Evolutionary conservation across 2,113 vertebrate genomes (phyloP).

Genomic region (Xyliphius kryptos): DNA sequence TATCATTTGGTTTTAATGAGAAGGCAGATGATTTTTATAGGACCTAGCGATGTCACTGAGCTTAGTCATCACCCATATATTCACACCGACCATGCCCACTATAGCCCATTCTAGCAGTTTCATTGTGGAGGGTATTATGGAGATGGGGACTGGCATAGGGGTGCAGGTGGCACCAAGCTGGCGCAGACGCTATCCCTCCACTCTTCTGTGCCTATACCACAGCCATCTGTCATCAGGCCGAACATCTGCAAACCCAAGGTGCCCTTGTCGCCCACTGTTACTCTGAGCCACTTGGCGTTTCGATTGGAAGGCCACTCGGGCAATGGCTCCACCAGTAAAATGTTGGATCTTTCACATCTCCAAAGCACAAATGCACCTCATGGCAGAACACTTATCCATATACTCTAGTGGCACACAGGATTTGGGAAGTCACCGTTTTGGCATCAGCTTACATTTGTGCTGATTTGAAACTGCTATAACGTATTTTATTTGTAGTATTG

Average conservation of each 20-base stretch:
- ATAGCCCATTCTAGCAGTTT: constrained; percentile 28
- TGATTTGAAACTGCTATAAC: constrained; percentile 4
- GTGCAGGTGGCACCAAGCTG: constrained; percentile 62
- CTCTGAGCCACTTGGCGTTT: constrained; percentile 62
- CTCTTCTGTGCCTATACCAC: constrained; percentile 61
- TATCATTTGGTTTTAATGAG: too few relatives aligned
- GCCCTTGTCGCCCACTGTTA: constrained; percentile 74
- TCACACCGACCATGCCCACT: constrained; percentile 15
- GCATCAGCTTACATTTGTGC: constrained; percentile 9
- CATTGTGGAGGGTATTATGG: constrained; percentile 42
- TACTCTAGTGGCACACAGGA: constrained; percentile 4
- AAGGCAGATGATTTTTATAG: background rate
- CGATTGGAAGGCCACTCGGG: constrained; percentile 56
- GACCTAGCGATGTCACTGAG: constrained; percentile 15
- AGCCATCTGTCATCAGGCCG: constrained; percentile 71
- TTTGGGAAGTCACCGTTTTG: background rate
- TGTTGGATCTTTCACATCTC: constrained; percentile 23
- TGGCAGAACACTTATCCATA: constrained; percentile 22
- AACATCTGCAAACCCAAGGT: constrained; percentile 80
- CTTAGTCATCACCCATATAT: constrained; percentile 39
- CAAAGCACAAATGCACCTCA: constrained; percentile 19
- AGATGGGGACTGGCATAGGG: constrained; percentile 41
- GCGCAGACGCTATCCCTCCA: constrained; percentile 59
- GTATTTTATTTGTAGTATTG: too few relatives aligned
- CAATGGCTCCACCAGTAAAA: constrained; percentile 39